phyloP scores from a whole-genome alignment of 2,797 vertebrate genomes.

The Orestias chungarensis region DNA sequence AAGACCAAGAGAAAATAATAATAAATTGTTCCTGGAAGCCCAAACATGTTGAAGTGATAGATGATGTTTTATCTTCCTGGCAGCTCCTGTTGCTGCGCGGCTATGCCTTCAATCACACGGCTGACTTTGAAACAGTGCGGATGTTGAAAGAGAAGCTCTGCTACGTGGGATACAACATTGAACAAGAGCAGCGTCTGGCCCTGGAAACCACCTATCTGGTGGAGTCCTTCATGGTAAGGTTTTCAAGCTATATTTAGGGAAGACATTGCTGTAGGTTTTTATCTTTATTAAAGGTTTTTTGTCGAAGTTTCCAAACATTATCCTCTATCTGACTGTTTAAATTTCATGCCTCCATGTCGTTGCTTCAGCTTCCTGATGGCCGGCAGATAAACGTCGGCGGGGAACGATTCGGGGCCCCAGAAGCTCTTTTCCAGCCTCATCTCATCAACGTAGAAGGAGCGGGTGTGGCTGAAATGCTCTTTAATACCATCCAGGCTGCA shows the following conservation, averaged over 20 bases:
- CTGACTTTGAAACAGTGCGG: conserved; percentile 85
- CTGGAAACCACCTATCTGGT: conserved; percentile 82
- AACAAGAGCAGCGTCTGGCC: conserved; percentile 83
- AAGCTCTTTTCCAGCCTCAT: conserved; percentile 86
- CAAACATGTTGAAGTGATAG: background rate
- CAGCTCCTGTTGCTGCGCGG: conserved; percentile 83
- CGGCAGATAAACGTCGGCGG: conserved; percentile 81
- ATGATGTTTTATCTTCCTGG: background rate
- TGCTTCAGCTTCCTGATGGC: conserved; percentile 81
- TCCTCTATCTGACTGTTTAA: background rate
- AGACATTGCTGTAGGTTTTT: background rate
- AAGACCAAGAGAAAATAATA: background rate
- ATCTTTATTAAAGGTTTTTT: no score
- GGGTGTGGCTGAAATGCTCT: conserved; percentile 83
- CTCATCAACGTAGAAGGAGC: conserved; percentile 85
- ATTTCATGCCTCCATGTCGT: background rate
- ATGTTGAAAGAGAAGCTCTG: conserved; percentile 86
- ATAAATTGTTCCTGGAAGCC: background rate
- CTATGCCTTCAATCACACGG: conserved; percentile 86
- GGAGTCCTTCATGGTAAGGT: conserved; percentile 78
- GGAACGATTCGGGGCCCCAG: conserved; percentile 85
- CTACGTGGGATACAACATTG: conserved; percentile 86
- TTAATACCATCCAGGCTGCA: conserved; percentile 87
- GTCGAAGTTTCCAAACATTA: background rate
- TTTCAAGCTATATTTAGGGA: background rate